Base-by-base conservation (phyloP, 2,797 vertebrate genomes). In the Lerista edwardsae region DNA sequence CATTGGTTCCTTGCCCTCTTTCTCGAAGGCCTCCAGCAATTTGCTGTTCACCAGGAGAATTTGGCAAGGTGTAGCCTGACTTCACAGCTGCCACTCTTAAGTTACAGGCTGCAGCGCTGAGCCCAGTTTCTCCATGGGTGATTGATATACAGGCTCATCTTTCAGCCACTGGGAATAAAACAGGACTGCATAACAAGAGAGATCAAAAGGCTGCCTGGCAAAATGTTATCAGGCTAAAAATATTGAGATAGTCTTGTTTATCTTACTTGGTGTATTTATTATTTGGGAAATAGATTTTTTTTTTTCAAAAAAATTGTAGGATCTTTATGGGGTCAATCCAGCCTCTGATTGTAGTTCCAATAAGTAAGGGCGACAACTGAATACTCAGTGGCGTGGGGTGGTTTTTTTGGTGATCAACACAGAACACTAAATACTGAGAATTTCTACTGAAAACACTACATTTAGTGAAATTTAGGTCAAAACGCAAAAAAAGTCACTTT, bases 141-240 rank as follows among this genome's bases (percentile, higher is more conserved):
- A 91, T 31, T 88, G 88, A 94, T 94, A 93, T 94, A 92, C 91
- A 59, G 90, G 79, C 87, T 90, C 88, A 91, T 92, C 88, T 91
- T 89, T 93, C 91, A 93, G 81, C 87, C 84, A 82, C 61, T 9
- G 90, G 90, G 91, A 86, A 94, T 91, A 93, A 91, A 93, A 64
- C 81, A 85, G 75, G 82, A 85, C 86, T 90, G 83, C 90, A 91
- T 93, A 93, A 94, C 83, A 47, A 84, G 87, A 91, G 65, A 84
- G 88, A 92, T 89, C 88, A 90, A 87, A 84, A 94, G 90, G 87
- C 91, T 95, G 91, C 89, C 89, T 93, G 7, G 90, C 90, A 94
- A 93, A 93, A 93, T 87, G 88, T 90, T 80, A 91, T 94, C 90
- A 89, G 90, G 79, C 87, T 93, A 91, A 91, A 93, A 94, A 92